Conservation (phyloP, 2,113 vertebrate species). For the Circaetus gallicus region DNA sequence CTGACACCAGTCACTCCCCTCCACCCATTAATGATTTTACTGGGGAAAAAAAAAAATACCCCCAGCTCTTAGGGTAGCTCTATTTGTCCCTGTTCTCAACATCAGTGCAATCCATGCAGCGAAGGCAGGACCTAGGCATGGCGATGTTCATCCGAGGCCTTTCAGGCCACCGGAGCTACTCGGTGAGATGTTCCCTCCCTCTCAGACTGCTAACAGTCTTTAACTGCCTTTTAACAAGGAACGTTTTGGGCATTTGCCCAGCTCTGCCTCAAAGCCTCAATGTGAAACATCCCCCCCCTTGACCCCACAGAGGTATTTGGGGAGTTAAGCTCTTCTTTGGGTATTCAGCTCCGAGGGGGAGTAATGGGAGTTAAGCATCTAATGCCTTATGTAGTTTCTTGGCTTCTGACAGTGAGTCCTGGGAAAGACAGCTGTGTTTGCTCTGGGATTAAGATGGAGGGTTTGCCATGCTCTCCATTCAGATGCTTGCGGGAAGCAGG, state of each 20-base stretch:
- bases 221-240: background rate
- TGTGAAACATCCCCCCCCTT: background rate
- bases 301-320: background rate
- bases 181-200: background rate
- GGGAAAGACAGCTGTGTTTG: conserved; percentile 22
- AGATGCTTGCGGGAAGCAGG: background rate
- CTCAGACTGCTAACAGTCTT: background rate
- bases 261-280: background rate
- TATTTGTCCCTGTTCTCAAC: background rate
- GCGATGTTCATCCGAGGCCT: fast-evolving
- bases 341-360: background rate
- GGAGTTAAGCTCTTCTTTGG: background rate
- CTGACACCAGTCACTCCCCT: background rate
- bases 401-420: background rate
- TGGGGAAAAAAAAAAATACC: fast-evolving
- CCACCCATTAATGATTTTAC: background rate
- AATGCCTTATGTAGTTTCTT: background rate
- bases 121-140: background rate
- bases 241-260: background rate
- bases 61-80: background rate
- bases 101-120: background rate
- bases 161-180: background rate
- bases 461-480: background rate
- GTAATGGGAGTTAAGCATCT: background rate
- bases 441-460: background rate